Percentiles rank a stretch among this genome's conserved stretches.
Conservation (phyloP, 2,113 vertebrate genomes). For the Pithys albifrons region DNA sequence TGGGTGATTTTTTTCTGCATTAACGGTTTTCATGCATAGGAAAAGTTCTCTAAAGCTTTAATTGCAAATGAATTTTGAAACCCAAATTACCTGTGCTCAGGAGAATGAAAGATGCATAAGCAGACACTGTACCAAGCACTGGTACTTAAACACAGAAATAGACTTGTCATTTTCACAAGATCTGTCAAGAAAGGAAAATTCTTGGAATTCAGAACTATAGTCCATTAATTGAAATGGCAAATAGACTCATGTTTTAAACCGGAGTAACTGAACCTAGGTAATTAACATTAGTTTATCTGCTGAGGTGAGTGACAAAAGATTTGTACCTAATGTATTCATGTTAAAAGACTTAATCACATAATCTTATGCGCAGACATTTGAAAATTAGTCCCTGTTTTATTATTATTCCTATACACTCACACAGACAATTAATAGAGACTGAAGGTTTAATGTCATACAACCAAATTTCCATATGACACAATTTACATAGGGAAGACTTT, state of each 20-base stretch:
- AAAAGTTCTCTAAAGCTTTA: background rate
- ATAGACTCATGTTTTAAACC: background rate
- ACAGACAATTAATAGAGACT: background rate
- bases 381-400: background rate
- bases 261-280: background rate
- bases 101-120: background rate
- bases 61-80: conserved; percentile 12
- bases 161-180: background rate
- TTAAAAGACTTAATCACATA: background rate
- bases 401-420: background rate
- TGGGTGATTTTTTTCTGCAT: background rate
- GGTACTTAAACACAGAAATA: background rate
- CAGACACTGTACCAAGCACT: background rate
- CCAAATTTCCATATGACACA: background rate
- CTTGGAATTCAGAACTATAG: background rate
- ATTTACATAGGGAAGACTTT: background rate
- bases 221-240: background rate
- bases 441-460: background rate
- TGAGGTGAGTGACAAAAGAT: background rate
- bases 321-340: background rate
- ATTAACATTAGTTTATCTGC: background rate
- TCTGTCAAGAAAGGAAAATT: background rate
- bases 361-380: background rate
- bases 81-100: background rate
- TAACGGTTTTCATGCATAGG: background rate